Evolutionary conservation across 2,888 invertebrate genomes (phyloP).

Genomic region (Hemicrepidius hirtus): DNA sequence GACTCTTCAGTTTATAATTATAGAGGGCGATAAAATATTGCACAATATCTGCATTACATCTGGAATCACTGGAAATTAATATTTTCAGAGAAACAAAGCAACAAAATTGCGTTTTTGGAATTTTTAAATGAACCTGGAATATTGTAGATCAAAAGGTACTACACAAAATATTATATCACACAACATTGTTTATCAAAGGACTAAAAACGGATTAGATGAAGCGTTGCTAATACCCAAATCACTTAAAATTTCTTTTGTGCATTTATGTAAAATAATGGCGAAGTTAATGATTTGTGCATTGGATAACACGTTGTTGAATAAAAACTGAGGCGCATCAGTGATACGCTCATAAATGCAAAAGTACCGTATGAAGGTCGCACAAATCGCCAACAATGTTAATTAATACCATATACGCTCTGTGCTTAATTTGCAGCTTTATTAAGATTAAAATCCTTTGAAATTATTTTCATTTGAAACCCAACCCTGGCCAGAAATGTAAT

Average conservation of each 20-base stretch:
- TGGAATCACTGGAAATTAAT: too few relatives aligned
- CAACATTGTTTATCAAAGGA: too few relatives aligned
- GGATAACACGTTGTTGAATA: not conserved
- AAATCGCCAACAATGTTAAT: slow-evolving; percentile 28
- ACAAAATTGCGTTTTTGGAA: too few relatives aligned
- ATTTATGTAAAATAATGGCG: not conserved
- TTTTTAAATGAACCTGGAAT: too few relatives aligned
- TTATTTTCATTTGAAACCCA: slow-evolving; percentile 8
- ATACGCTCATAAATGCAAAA: not conserved
- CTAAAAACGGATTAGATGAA: too few relatives aligned
- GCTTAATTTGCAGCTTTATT: slow-evolving; percentile 22
- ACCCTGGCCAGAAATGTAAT: slow-evolving; percentile 8
- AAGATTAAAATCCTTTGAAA: slow-evolving; percentile 24
- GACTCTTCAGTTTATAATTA: too few relatives aligned
- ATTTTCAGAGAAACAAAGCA: too few relatives aligned
- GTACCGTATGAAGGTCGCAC: not conserved
- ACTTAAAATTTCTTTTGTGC: not conserved
- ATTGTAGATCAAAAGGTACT: too few relatives aligned
- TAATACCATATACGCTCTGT: slow-evolving; percentile 24
- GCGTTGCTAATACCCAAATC: too few relatives aligned
- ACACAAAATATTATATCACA: too few relatives aligned
- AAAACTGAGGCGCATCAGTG: not conserved
- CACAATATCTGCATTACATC: too few relatives aligned
- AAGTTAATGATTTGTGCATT: slow-evolving; percentile 12
- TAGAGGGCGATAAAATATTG: too few relatives aligned